phyloP scores from a whole-genome alignment of 2,113 vertebrate genomes.

The Laticauda laticaudata region DNA sequence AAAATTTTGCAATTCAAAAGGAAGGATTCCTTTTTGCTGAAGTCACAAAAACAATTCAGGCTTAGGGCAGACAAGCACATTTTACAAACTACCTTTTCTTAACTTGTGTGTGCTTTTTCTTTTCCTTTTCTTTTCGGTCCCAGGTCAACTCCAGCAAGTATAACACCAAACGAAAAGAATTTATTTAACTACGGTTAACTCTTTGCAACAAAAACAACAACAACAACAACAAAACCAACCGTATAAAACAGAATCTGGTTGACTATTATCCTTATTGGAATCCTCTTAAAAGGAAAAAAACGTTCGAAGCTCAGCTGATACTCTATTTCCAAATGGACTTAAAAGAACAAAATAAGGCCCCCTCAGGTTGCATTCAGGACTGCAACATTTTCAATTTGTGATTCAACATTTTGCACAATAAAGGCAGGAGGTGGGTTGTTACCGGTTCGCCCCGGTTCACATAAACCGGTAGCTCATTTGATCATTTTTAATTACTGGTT shows the following conservation, averaged over 20 bases:
- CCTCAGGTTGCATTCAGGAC: no score
- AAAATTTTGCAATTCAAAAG: neutral
- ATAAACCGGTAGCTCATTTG: no score
- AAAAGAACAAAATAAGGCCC: neutral
- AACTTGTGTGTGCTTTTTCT: neutral
- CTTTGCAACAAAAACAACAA: neutral
- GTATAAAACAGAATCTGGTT: neutral
- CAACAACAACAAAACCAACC: no score
- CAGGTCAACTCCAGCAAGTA: neutral
- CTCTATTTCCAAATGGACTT: neutral
- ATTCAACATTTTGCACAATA: neutral
- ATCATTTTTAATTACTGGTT: no score
- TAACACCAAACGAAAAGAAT: neutral
- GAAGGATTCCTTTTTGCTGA: neutral
- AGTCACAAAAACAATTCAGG: slow-evolving; percentile 1
- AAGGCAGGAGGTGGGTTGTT: neutral
- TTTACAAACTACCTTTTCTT: neutral
- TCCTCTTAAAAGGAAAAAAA: neutral
- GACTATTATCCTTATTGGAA: neutral
- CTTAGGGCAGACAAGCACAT: neutral
- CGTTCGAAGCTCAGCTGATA: neutral
- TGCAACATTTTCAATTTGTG: neutral
- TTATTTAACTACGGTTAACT: neutral
- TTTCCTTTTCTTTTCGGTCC: neutral
- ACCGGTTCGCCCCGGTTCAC: no score